Conservation (phyloP, 2,797 vertebrate species). For the Fistularia commersonii region DNA sequence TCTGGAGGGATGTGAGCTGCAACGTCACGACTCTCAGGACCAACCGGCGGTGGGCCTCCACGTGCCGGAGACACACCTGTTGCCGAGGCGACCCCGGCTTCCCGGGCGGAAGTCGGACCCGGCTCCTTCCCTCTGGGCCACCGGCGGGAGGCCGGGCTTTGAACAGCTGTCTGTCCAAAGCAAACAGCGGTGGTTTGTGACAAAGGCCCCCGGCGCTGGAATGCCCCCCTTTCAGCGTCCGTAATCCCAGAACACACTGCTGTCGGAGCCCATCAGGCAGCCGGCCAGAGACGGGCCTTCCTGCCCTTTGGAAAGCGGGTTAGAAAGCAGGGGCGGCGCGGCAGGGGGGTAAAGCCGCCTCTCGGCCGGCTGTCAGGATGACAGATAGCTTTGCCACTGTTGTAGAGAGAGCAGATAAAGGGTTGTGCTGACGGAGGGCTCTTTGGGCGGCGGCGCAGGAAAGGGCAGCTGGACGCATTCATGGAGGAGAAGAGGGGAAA, state of each 20-base stretch:
- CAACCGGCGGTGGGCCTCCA: no score
- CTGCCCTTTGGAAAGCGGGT: constrained; percentile 64
- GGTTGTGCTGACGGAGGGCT: constrained; percentile 70
- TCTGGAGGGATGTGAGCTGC: no score
- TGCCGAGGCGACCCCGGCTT: no score
- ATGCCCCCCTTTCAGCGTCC: constrained; percentile 69
- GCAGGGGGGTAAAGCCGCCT: constrained; percentile 49
- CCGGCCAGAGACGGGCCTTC: constrained; percentile 63
- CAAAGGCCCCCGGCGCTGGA: constrained; percentile 64
- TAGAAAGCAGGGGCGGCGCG: constrained; percentile 47
- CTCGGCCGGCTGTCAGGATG: constrained; percentile 54
- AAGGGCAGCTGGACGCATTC: constrained; percentile 30
- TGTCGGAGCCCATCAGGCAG: constrained; percentile 76
- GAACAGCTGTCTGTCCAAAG: constrained; percentile 70
- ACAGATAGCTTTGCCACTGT: constrained; percentile 62
- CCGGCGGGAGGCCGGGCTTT: constrained; percentile 44
- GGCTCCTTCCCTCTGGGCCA: constrained; percentile 46
- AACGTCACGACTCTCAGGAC: no score
- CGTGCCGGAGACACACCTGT: no score
- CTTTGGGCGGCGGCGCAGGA: constrained; percentile 35
- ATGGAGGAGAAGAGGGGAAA: constrained; percentile 42
- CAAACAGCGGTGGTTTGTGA: constrained; percentile 66
- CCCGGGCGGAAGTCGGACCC: constrained; percentile 66
- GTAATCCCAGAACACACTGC: constrained; percentile 80
- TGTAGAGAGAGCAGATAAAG: constrained; percentile 64